phyloP scores from a whole-genome alignment of 1,140 invertebrate genomes.

The Bemisia tabaci region DNA sequence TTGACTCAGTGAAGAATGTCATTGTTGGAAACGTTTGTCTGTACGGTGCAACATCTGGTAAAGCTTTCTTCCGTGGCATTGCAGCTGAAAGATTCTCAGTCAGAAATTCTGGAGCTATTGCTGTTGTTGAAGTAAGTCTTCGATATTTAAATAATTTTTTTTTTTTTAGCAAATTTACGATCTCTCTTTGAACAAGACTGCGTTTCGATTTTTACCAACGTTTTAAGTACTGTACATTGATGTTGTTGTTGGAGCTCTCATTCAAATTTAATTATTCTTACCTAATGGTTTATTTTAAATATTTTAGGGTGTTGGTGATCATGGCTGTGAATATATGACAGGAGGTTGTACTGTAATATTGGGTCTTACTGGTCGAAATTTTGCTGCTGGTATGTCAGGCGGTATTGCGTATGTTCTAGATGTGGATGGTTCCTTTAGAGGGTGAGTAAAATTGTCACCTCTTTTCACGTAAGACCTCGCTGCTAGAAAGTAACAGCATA shows the following conservation, averaged over 20 bases:
- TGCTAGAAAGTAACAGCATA: no score
- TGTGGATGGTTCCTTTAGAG: constrained; percentile 64
- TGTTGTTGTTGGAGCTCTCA: no score
- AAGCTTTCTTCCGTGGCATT: constrained; percentile 90
- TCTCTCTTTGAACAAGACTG: no score
- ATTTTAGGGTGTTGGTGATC: constrained; percentile 88
- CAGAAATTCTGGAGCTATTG: constrained; percentile 86
- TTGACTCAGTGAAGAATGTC: constrained; percentile 80
- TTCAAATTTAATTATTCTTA: no score
- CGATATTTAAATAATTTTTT: no score
- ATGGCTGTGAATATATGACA: constrained; percentile 99
- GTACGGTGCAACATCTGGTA: constrained; percentile 91
- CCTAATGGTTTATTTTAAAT: background rate
- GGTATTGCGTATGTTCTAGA: constrained; percentile 95
- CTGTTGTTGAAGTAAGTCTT: constrained; percentile 56
- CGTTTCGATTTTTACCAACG: no score
- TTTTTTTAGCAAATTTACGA: no score
- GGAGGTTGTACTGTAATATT: constrained; percentile 83
- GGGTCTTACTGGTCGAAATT: constrained; percentile 90
- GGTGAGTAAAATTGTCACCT: no score
- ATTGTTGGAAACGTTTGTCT: constrained; percentile 97
- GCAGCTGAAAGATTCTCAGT: constrained; percentile 97
- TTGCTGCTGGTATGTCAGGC: constrained; percentile 96
- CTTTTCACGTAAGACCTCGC: no score
- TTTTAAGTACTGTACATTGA: no score